phyloP scores from a whole-genome alignment of 2,113 vertebrate genomes.

The Pagrus major region DNA sequence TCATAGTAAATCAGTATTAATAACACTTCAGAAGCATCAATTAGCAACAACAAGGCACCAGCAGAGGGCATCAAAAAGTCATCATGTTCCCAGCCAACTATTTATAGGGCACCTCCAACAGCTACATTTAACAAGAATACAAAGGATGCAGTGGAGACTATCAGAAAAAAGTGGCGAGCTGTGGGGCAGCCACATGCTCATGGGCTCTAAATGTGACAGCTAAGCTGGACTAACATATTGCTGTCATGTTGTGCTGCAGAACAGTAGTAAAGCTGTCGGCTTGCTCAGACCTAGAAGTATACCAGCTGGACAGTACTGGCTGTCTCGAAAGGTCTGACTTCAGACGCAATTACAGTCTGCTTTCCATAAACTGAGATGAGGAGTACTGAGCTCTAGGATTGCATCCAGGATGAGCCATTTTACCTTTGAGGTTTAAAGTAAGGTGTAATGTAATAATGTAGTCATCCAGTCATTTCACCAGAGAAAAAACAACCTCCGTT shows the following conservation, averaged over 20 bases:
- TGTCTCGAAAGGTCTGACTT: constrained; percentile 13
- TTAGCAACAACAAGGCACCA: constrained; percentile 54
- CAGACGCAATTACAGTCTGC: constrained; percentile 21
- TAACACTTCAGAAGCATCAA: constrained; percentile 25
- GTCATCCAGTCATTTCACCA: constrained; percentile 15
- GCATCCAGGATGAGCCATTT: constrained; percentile 21
- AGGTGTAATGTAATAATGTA: constrained; percentile 21
- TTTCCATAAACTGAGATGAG: neutral
- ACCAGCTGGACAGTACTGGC: constrained; percentile 18
- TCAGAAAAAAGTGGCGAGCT: constrained; percentile 8
- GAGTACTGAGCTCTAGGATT: constrained; percentile 7
- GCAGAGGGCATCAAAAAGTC: constrained; percentile 66
- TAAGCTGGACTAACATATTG: constrained; percentile 42
- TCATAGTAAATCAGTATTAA: constrained; percentile 30
- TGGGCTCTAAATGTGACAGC: constrained; percentile 55
- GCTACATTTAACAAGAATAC: constrained; percentile 39
- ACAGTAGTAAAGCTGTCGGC: constrained; percentile 44
- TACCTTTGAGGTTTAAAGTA: constrained; percentile 34
- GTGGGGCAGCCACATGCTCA: constrained; percentile 35
- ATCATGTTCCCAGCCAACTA: constrained; percentile 28
- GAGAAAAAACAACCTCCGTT: constrained; percentile 37
- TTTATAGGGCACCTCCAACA: constrained; percentile 45
- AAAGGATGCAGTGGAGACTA: constrained; percentile 23
- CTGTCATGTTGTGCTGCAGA: constrained; percentile 46
- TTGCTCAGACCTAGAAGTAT: constrained; percentile 32